Conservation (phyloP, 2,888 invertebrate genomes). For the Plebejus melissa region DNA sequence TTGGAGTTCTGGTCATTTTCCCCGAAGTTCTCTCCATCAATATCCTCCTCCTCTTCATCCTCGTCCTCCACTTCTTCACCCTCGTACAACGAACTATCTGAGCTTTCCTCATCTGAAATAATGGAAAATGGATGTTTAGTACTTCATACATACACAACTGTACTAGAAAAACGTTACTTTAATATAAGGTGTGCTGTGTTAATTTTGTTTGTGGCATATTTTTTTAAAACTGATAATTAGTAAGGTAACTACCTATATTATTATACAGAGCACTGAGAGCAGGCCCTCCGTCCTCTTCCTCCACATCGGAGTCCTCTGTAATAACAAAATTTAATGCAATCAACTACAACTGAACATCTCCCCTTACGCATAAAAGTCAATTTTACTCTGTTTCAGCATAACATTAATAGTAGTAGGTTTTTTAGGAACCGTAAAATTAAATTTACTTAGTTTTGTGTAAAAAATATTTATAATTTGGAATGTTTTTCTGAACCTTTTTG, state of each 20-base stretch:
- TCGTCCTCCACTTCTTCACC: conserved; percentile 72
- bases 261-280: conserved; percentile 85
- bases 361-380: background rate
- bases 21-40: conserved; percentile 68
- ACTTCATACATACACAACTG: background rate
- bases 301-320: conserved; percentile 75
- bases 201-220: background rate
- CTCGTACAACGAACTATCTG: conserved; percentile 66
- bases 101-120: conserved; percentile 68
- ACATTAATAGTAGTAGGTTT: background rate
- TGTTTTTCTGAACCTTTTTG: background rate
- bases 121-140: background rate
- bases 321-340: conserved; percentile 38
- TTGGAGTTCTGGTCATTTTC: conserved; percentile 62
- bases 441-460: background rate
- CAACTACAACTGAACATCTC: conserved; percentile 34
- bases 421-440: background rate
- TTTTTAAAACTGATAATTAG: background rate
- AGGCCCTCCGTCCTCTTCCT: conserved; percentile 82
- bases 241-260: conserved; percentile 71
- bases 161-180: background rate
- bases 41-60: conserved; percentile 62
- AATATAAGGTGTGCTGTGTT: background rate
- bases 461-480: background rate
- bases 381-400: no score